Evolutionary conservation across 2,888 invertebrate genomes (phyloP).

Genomic region (Seladonia tumulorum): DNA sequence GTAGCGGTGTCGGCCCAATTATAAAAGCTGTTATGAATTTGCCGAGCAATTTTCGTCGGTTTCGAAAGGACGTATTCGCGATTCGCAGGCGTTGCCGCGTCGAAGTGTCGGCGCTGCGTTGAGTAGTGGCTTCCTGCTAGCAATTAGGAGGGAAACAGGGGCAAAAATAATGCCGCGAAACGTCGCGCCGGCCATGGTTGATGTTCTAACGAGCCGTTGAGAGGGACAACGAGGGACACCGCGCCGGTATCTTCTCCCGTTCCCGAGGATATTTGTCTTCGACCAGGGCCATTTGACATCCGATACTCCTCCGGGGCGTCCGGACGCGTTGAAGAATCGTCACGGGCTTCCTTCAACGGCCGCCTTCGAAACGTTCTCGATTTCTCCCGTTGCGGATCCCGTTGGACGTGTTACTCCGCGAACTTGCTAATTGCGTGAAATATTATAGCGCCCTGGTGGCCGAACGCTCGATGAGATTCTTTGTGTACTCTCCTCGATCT

Average conservation of each 20-base stretch:
- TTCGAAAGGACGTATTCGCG: slow-evolving; percentile 59
- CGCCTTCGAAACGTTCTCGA: slow-evolving; percentile 65
- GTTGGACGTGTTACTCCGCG: slow-evolving; percentile 38
- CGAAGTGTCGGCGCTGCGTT: slow-evolving; percentile 51
- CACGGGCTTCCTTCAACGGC: slow-evolving; percentile 53
- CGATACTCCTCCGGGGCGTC: slow-evolving; percentile 75
- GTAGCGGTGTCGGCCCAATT: slow-evolving; percentile 59
- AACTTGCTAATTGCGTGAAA: slow-evolving; percentile 59
- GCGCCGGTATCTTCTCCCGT: slow-evolving; percentile 53
- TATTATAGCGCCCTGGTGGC: slow-evolving; percentile 47
- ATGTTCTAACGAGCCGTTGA: slow-evolving; percentile 78
- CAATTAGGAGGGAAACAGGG: slow-evolving; percentile 62
- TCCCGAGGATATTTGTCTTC: slow-evolving; percentile 78
- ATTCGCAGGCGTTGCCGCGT: slow-evolving; percentile 44
- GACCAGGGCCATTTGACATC: slow-evolving; percentile 77
- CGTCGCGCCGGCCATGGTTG: slow-evolving; percentile 41
- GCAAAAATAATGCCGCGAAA: slow-evolving; percentile 66
- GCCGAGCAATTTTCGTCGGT: slow-evolving; percentile 64
- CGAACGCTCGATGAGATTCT: slow-evolving; percentile 11
- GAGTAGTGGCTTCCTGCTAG: slow-evolving; percentile 67
- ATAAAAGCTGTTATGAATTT: slow-evolving; percentile 69
- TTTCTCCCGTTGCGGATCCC: slow-evolving; percentile 57
- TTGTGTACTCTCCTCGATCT: not conserved
- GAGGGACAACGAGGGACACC: slow-evolving; percentile 70
- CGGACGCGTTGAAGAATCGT: slow-evolving; percentile 65